Conservation (phyloP, 2,113 vertebrate species). For the Heptranchias perlo region DNA sequence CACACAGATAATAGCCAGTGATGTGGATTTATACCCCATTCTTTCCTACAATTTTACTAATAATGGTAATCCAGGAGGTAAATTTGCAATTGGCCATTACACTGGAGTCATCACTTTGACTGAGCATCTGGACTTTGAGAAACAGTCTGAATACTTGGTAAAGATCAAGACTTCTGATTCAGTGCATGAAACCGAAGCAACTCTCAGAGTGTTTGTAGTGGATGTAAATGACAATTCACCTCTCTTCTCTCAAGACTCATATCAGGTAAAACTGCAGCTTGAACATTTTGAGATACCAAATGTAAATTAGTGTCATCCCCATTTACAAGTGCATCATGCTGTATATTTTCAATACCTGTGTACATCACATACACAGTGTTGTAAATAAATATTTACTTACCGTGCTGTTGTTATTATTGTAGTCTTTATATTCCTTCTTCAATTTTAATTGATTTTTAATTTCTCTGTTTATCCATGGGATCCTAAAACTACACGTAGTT, state of each 20-base stretch:
- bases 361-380: no score
- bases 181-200: slow-evolving; percentile 63
- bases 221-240: slow-evolving; percentile 87
- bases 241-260: slow-evolving; percentile 69
- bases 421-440: no score
- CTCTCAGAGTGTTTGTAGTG: slow-evolving; percentile 62
- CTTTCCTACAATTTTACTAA: slow-evolving; percentile 71
- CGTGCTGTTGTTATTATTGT: no score
- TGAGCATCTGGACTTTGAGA: slow-evolving; percentile 74
- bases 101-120: slow-evolving; percentile 67
- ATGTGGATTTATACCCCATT: slow-evolving; percentile 69
- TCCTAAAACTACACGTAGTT: no score
- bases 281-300: neutral
- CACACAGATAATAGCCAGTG: slow-evolving; percentile 66
- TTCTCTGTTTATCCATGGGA: no score
- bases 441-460: no score
- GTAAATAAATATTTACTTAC: no score
- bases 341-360: no score
- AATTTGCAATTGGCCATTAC: slow-evolving; percentile 69
- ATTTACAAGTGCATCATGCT: neutral
- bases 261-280: slow-evolving; percentile 61
- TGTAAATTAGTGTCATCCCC: neutral
- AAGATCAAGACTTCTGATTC: slow-evolving; percentile 70
- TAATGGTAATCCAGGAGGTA: slow-evolving; percentile 52
- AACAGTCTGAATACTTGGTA: slow-evolving; percentile 56